Percentiles rank a stretch among this genome's conserved stretches.
These are phyloP conservation scores for Plebejus argus DNA, from an alignment of 2,888 invertebrate species.

Conservation along the genomic window DNA sequence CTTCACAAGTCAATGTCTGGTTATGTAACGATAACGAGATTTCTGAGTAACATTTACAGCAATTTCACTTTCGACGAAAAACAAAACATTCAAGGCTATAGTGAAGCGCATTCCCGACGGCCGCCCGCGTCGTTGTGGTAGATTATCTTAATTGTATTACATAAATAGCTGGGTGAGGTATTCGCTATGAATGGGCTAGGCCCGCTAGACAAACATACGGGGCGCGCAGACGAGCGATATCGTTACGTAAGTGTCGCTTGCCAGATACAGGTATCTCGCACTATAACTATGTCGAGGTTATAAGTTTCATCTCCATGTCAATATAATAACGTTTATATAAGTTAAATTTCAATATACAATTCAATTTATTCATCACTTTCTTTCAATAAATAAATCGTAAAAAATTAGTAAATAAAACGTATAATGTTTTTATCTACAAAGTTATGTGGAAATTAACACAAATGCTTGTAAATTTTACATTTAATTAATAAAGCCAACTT, in stretches of 20 bases:
- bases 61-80: constrained; percentile 29
- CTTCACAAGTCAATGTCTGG: not conserved
- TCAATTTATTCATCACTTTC: not conserved
- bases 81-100: constrained; percentile 24
- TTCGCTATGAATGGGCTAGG: constrained; percentile 45
- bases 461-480: constrained; percentile 11
- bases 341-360: not conserved
- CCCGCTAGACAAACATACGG: constrained; percentile 15
- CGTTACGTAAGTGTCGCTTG: not conserved
- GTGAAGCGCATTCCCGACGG: constrained; percentile 3
- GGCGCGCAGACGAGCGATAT: not conserved
- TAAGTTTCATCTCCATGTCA: not conserved
- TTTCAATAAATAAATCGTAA: not conserved
- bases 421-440: not conserved
- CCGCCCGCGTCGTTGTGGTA: constrained; percentile 1
- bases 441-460: constrained; percentile 20
- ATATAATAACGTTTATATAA: not conserved
- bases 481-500: constrained; percentile 17
- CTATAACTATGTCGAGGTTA: not conserved
- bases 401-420: not conserved
- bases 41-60: constrained; percentile 18
- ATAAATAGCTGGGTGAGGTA: constrained; percentile 40
- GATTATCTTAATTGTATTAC: constrained; percentile 38
- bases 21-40: not conserved
- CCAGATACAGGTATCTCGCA: not conserved